Evolutionary conservation across 2,797 vertebrate genomes (phyloP).

Genomic region (Urosaurus nigricauda): DNA sequence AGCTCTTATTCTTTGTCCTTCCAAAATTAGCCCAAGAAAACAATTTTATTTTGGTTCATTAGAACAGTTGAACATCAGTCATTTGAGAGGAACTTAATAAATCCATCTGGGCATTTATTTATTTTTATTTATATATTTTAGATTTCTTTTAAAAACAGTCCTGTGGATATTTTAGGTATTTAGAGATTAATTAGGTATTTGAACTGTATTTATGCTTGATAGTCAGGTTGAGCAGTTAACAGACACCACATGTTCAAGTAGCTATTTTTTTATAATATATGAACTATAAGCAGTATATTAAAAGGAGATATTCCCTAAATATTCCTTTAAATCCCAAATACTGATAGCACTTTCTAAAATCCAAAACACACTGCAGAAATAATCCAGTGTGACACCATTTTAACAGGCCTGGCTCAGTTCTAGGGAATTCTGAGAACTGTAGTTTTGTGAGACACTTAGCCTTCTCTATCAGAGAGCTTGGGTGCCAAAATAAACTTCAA

Average conservation of each 20-base stretch:
- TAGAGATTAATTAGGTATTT: background rate
- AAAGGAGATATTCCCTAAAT: conserved; percentile 33
- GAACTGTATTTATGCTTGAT: background rate
- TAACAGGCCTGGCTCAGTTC: no score
- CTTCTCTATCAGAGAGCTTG: no score
- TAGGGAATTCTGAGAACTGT: no score
- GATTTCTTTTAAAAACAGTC: background rate
- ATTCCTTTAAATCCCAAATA: conserved; percentile 5
- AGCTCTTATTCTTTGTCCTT: background rate
- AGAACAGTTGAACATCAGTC: background rate
- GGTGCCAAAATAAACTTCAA: no score
- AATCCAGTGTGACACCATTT: no score
- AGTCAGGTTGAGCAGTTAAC: background rate
- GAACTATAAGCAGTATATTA: conserved; percentile 1
- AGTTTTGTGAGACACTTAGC: no score
- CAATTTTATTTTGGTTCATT: background rate
- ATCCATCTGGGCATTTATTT: background rate
- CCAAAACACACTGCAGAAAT: no score
- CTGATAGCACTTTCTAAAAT: background rate
- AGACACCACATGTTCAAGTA: background rate
- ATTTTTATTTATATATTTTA: background rate
- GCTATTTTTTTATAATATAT: background rate
- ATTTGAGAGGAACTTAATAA: background rate
- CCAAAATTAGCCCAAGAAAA: background rate
- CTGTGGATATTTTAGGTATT: no score